Percentiles rank a stretch among this genome's conserved stretches.
phyloP scores from a whole-genome alignment of 2,888 invertebrate genomes.

The Drosophila paucipuncta region DNA sequence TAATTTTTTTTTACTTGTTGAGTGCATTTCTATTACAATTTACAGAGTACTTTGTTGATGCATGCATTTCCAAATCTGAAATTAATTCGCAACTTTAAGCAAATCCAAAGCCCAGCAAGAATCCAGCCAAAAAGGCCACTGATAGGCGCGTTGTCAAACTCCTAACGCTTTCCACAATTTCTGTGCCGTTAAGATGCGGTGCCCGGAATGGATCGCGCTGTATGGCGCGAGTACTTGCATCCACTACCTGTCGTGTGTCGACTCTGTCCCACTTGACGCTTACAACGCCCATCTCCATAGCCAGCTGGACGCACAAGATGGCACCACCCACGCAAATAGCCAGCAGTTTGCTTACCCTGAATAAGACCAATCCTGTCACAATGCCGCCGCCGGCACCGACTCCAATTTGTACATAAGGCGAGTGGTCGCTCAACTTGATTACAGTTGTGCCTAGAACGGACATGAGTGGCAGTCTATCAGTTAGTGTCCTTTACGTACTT shows the following conservation, averaged over 20 bases:
- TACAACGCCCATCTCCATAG: slow-evolving; percentile 36
- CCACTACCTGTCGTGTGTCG: neutral
- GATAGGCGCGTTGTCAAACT: slow-evolving; percentile 24
- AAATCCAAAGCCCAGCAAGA: slow-evolving; percentile 59
- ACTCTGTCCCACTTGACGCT: slow-evolving; percentile 3
- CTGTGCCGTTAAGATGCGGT: neutral
- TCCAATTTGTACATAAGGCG: slow-evolving; percentile 60
- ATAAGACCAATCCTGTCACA: slow-evolving; percentile 39
- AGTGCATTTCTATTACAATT: slow-evolving; percentile 22
- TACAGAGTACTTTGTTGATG: slow-evolving; percentile 9
- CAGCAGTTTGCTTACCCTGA: slow-evolving; percentile 49
- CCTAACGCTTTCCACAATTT: slow-evolving; percentile 9
- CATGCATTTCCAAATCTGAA: neutral
- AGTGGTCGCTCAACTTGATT: slow-evolving; percentile 27
- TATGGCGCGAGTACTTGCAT: neutral
- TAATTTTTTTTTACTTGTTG: slow-evolving; percentile 26
- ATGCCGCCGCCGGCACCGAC: slow-evolving; percentile 42
- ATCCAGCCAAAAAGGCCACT: slow-evolving; percentile 55
- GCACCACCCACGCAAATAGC: slow-evolving; percentile 41
- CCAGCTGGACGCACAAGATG: slow-evolving; percentile 43
- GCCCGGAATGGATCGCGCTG: neutral
- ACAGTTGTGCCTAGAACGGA: slow-evolving; percentile 24
- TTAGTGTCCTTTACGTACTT: slow-evolving; percentile 50
- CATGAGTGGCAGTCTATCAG: slow-evolving; percentile 13
- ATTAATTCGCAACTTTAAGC: slow-evolving; percentile 26